Percentiles rank a stretch among this genome's conserved stretches.
Evolutionary conservation across 2,888 invertebrate genomes (phyloP).

Genomic region (Chelonus formosanus): DNA sequence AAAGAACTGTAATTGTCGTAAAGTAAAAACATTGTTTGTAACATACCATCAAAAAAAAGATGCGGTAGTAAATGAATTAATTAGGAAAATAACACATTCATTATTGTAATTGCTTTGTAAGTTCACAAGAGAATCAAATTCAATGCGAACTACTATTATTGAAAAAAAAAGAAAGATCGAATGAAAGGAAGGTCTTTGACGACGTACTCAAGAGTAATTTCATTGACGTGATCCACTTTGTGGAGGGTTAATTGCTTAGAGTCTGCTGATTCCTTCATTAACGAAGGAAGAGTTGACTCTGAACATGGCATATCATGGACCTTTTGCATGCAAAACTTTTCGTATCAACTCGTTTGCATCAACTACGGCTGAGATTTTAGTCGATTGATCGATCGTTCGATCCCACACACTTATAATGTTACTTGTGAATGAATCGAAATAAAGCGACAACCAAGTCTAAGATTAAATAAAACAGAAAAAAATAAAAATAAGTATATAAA

Average conservation of each 20-base stretch:
- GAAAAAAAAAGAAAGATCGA: background rate
- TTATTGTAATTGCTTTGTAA: slow-evolving; percentile 62
- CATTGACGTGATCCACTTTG: slow-evolving; percentile 33
- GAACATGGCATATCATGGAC: background rate
- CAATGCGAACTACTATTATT: background rate
- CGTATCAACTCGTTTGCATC: slow-evolving; percentile 7
- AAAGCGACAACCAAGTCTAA: background rate
- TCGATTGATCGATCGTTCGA: slow-evolving; percentile 38
- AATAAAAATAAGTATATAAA: no score
- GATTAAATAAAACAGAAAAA: no score
- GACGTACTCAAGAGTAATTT: slow-evolving; percentile 7
- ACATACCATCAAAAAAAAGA: no score
- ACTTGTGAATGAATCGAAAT: background rate
- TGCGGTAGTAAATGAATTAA: slow-evolving; percentile 52
- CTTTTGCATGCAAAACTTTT: background rate
- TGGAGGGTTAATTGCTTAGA: slow-evolving; percentile 56
- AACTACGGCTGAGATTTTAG: slow-evolving; percentile 17
- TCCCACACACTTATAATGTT: slow-evolving; percentile 3
- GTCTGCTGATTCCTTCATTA: slow-evolving; percentile 58
- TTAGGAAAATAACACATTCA: slow-evolving; percentile 62
- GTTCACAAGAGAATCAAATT: slow-evolving; percentile 38
- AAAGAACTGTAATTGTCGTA: no score
- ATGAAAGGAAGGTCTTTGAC: slow-evolving; percentile 1
- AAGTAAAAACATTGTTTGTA: no score
- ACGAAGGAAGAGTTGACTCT: slow-evolving; percentile 34